Conservation (phyloP, 2,888 invertebrate genomes). For the Augiades crinisus region DNA sequence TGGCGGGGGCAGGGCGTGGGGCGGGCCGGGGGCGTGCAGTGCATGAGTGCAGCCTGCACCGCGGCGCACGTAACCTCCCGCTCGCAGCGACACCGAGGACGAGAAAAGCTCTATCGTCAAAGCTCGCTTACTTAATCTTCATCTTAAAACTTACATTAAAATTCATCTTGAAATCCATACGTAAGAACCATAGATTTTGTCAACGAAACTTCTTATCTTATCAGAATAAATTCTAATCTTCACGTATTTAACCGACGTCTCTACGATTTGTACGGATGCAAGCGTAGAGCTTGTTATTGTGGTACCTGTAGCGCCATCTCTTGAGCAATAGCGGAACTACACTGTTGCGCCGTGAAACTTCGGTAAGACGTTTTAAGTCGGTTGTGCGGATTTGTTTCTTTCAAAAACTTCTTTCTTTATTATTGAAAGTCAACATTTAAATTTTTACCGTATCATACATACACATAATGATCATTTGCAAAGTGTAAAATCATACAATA, state of each 20-base stretch:
- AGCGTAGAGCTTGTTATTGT: slow-evolving; percentile 27
- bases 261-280: neutral
- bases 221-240: neutral
- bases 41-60: slow-evolving; percentile 61
- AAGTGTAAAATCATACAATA: no score
- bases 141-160: no score
- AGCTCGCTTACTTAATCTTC: neutral
- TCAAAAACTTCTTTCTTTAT: no score
- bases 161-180: no score
- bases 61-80: slow-evolving; percentile 56
- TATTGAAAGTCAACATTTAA: no score
- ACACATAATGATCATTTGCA: no score
- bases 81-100: slow-evolving; percentile 29
- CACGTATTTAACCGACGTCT: neutral
- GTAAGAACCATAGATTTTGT: neutral
- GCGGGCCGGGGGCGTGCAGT: slow-evolving; percentile 69
- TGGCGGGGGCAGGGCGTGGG: slow-evolving; percentile 43
- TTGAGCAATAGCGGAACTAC: slow-evolving; percentile 53
- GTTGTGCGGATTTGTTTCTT: no score
- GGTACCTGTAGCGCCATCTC: slow-evolving; percentile 61
- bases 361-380: no score
- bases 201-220: no score
- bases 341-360: neutral
- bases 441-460: no score
- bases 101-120: slow-evolving; percentile 18